Conservation (phyloP, 2,113 vertebrate genomes). For the Motacilla alba region DNA sequence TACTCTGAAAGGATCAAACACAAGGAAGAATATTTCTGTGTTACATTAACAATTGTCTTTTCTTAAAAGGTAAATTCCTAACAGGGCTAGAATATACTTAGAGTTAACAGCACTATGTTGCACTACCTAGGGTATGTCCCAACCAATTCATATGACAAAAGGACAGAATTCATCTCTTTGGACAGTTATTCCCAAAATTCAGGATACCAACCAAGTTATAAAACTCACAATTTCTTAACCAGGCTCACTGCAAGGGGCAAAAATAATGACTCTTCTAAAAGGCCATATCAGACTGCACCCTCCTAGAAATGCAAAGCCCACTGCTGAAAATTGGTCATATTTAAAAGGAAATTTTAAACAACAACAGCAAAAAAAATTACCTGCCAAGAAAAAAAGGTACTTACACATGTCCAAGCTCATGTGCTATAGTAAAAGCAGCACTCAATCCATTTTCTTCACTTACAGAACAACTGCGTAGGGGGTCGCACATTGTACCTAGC, state of each 20-base stretch:
- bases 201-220: not conserved
- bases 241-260: not conserved
- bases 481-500: slow-evolving; percentile 95
- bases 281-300: rapidly evolving
- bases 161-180: not conserved
- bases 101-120: not conserved
- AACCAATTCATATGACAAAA: not conserved
- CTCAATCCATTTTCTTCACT: slow-evolving; percentile 97
- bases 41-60: not conserved
- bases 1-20: slow-evolving; percentile 51
- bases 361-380: not conserved
- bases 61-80: not conserved
- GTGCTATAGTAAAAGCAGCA: slow-evolving; percentile 94
- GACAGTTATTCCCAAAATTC: not conserved
- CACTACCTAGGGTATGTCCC: not conserved
- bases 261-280: not conserved
- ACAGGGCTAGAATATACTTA: not conserved
- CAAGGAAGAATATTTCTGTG: slow-evolving; percentile 37
- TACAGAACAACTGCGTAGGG: slow-evolving; percentile 92
- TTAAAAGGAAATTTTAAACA: not conserved
- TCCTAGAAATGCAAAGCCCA: not conserved
- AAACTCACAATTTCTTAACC: not conserved
- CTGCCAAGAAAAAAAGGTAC: slow-evolving; percentile 62
- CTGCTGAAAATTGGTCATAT: not conserved
- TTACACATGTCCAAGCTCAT: slow-evolving; percentile 97